These are phyloP conservation scores for Pantala flavescens DNA, from an alignment of 1,140 invertebrate genomes.

Conservation along the genomic window DNA sequence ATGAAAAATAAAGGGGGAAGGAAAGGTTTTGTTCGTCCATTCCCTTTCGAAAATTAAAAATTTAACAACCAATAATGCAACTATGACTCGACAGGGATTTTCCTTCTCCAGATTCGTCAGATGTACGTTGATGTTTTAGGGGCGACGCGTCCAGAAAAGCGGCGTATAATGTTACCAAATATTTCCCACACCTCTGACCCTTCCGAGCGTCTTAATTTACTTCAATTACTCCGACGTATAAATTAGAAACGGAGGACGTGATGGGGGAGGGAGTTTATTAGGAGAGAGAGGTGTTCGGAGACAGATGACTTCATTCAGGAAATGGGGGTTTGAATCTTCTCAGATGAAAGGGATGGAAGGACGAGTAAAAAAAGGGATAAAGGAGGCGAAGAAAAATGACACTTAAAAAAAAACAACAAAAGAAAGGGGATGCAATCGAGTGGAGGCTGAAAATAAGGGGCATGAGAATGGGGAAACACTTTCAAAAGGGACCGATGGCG, in stretches of 20 bases:
- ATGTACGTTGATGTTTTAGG: too few species aligned
- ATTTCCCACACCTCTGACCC: too few species aligned
- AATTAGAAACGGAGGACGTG: background rate
- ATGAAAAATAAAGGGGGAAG: too few species aligned
- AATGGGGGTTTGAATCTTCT: background rate
- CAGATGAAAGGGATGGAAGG: background rate
- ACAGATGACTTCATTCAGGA: conserved; percentile 1
- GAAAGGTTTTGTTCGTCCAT: too few species aligned
- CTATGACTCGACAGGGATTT: too few species aligned
- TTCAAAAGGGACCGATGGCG: background rate
- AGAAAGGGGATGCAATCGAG: background rate
- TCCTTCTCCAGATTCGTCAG: too few species aligned
- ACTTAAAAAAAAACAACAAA: background rate
- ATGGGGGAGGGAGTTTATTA: background rate
- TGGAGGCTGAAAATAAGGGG: background rate
- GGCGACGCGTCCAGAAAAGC: too few species aligned
- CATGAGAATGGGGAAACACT: background rate
- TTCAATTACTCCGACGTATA: too few species aligned
- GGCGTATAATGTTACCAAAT: too few species aligned
- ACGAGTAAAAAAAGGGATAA: background rate
- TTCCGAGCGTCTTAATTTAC: too few species aligned
- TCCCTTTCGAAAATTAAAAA: too few species aligned
- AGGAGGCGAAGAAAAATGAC: background rate
- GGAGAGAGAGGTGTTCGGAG: background rate
- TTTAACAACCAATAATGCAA: too few species aligned